phyloP scores from a whole-genome alignment of 2,888 invertebrate species.

The Parnassius apollo region DNA sequence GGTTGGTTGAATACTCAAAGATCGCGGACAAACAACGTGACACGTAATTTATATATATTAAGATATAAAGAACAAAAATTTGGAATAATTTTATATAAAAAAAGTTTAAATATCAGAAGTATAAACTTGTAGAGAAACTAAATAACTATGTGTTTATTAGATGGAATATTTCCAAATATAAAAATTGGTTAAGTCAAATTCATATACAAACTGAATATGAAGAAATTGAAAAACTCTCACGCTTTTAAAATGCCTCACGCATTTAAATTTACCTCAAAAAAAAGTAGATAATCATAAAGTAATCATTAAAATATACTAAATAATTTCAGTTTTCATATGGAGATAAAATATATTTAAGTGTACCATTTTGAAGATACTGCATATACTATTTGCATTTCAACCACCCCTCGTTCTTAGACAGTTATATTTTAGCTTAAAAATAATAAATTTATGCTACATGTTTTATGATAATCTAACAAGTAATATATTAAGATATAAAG shows the following conservation, averaged over 20 bases:
- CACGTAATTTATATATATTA: background rate
- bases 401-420: background rate
- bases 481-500: background rate
- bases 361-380: background rate
- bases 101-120: too few species aligned
- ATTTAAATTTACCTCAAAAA: background rate
- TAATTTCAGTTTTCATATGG: background rate
- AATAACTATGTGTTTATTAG: too few species aligned
- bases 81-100: too few species aligned
- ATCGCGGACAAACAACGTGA: too few species aligned
- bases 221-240: background rate
- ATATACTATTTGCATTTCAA: background rate
- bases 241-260: too few species aligned
- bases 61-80: too few species aligned
- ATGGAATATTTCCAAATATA: background rate
- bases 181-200: background rate
- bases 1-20: too few species aligned
- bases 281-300: background rate
- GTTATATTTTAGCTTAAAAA: constrained; percentile 10
- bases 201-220: background rate
- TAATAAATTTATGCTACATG: constrained; percentile 21
- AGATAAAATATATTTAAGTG: background rate
- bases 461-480: constrained; percentile 7
- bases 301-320: background rate
- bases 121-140: too few species aligned